Evolutionary conservation across 2,797 vertebrate species (phyloP).

Genomic region (Anabacerthia variegaticeps): DNA sequence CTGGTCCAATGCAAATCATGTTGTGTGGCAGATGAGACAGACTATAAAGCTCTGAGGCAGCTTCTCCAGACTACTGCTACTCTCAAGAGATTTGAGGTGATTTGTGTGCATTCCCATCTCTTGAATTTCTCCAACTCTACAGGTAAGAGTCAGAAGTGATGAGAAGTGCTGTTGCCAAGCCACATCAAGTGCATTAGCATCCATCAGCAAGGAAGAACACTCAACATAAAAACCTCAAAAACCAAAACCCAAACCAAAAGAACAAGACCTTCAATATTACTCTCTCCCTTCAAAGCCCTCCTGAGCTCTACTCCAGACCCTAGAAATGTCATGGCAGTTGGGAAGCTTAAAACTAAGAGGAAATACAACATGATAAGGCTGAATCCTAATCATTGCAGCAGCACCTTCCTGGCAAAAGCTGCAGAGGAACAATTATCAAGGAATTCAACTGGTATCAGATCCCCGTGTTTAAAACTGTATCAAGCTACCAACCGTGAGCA

Average conservation of each 20-base stretch:
- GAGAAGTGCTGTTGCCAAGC: background rate
- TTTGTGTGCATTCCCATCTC: background rate
- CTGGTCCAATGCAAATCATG: background rate
- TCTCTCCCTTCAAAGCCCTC: background rate
- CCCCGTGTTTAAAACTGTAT: background rate
- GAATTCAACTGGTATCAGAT: background rate
- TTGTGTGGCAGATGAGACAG: constrained; percentile 10
- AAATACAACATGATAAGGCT: background rate
- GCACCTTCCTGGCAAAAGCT: background rate
- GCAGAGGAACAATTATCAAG: background rate
- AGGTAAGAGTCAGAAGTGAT: background rate
- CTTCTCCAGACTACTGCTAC: background rate
- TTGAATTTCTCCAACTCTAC: background rate
- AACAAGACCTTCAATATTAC: background rate
- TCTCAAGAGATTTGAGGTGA: background rate
- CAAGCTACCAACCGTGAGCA: background rate
- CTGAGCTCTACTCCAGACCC: background rate
- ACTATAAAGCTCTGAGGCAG: background rate
- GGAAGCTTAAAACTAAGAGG: background rate
- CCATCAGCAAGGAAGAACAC: background rate
- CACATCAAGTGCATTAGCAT: background rate
- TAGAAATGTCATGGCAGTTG: background rate
- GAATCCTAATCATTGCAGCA: background rate
- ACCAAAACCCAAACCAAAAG: background rate
- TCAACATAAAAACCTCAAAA: background rate